Evolutionary conservation across 1,140 invertebrate genomes (phyloP), one percentile per base, ranked within the genome.

Genomic region (Xylocopa sonorina): DNA sequence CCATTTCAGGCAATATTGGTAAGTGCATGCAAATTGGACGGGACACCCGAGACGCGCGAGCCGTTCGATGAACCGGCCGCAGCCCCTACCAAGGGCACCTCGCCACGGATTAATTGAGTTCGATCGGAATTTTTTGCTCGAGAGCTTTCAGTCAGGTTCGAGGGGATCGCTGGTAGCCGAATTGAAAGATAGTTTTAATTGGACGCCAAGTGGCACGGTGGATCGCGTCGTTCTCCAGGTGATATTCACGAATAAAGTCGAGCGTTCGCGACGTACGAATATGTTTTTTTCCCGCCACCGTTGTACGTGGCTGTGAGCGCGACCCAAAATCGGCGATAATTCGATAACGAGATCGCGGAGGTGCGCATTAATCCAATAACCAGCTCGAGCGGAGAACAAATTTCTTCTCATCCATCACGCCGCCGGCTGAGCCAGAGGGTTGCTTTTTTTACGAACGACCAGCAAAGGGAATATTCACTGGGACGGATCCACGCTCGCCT

Each of bases 1-100:
- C 43, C 68, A 67, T 80, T 68, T 67, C 41, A 41, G 41, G 18
- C 58, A 57, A 58, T 75, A 64, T 55, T 66, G 53, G 51, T 24
- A n/a, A 58, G 46, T 57, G 58, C 50, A 58, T 75, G 78, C 62
- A 75, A 79, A 79, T 79, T 74, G 48, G 29, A 78, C 75, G 55
- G 34, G 66, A 78, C 55, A 50, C 43, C n/a, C 58, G 60, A 75
- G 60, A 64, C 71, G 29, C 66, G 18, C 6, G 66, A 53, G 66
- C n/a, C 64, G 63, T 48, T 71, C 21, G n/a, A 43, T n/a, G 62
- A 64, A 64, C 62, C 38, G 24, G 24, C 29, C 7, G 2, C 51
- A 5, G 21, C 14, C 55, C 55, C 55, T 43, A 34, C 21, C 55
- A 6, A 7, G 14, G 50, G 2, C 41, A 41, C 16, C 27, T 27